phyloP scores from a whole-genome alignment of 2,113 vertebrate genomes.

The Mirounga angustirostris region DNA sequence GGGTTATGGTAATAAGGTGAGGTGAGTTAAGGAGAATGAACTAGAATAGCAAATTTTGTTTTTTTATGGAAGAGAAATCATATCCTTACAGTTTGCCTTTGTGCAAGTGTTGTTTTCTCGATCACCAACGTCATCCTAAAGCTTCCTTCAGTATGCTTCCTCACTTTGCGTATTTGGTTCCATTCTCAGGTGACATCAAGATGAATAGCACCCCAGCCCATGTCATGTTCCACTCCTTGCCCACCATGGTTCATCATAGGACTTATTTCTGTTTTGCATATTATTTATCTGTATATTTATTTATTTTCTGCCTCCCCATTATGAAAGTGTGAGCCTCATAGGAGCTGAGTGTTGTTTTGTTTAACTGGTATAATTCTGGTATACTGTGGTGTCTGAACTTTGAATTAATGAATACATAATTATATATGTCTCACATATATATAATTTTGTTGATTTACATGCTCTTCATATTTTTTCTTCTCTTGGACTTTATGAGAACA shows the following conservation, averaged over 20 bases:
- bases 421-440: neutral
- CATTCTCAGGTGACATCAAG: neutral
- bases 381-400: neutral
- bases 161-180: neutral
- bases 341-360: neutral
- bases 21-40: neutral
- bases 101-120: too few species aligned
- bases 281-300: neutral
- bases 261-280: neutral
- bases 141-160: neutral
- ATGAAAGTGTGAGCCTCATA: neutral
- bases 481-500: neutral
- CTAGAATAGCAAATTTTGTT: neutral
- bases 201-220: neutral
- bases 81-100: neutral
- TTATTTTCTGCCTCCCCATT: neutral
- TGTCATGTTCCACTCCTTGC: neutral
- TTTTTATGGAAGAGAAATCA: neutral
- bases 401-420: neutral
- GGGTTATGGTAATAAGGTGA: neutral
- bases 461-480: neutral
- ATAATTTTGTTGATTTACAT: neutral
- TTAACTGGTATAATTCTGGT: neutral
- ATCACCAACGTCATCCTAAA: rapidly evolving
- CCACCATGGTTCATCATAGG: neutral